Conservation (phyloP, 2,797 vertebrate genomes). For the Gephyroberyx darwinii region DNA sequence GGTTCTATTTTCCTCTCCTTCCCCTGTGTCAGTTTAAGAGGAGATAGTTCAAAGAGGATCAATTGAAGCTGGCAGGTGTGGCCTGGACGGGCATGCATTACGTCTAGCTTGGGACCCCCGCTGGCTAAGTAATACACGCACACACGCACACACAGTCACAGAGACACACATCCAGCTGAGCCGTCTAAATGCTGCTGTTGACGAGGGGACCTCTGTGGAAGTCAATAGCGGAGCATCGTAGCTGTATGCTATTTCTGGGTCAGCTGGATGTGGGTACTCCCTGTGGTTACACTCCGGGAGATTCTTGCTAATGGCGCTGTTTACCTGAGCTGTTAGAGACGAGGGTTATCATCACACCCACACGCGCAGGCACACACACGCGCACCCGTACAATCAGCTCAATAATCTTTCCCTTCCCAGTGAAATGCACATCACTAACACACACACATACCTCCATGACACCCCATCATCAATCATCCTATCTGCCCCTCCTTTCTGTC, state of each 20-base stretch:
- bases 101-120: slow-evolving; percentile 43
- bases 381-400: not conserved
- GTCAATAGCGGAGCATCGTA: slow-evolving; percentile 44
- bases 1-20: slow-evolving; percentile 37
- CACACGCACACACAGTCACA: slow-evolving; percentile 7
- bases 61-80: slow-evolving; percentile 68
- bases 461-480: slow-evolving; percentile 66
- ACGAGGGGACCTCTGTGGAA: slow-evolving; percentile 36
- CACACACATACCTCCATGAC: slow-evolving; percentile 3
- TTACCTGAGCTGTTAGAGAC: slow-evolving; percentile 43
- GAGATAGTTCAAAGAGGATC: slow-evolving; percentile 60
- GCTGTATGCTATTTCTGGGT: slow-evolving; percentile 58
- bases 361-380: not conserved
- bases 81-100: slow-evolving; percentile 35
- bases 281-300: slow-evolving; percentile 56
- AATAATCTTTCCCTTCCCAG: slow-evolving; percentile 29
- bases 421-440: slow-evolving; percentile 23
- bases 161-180: slow-evolving; percentile 48
- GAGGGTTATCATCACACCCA: slow-evolving; percentile 36
- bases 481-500: slow-evolving; percentile 35
- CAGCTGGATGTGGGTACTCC: slow-evolving; percentile 35
- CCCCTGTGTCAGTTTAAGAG: slow-evolving; percentile 54
- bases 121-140: slow-evolving; percentile 44
- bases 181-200: slow-evolving; percentile 48
- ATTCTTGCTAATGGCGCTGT: slow-evolving; percentile 56